Conservation (phyloP, 2,888 invertebrate genomes). For the Drosophila buzzatii region DNA sequence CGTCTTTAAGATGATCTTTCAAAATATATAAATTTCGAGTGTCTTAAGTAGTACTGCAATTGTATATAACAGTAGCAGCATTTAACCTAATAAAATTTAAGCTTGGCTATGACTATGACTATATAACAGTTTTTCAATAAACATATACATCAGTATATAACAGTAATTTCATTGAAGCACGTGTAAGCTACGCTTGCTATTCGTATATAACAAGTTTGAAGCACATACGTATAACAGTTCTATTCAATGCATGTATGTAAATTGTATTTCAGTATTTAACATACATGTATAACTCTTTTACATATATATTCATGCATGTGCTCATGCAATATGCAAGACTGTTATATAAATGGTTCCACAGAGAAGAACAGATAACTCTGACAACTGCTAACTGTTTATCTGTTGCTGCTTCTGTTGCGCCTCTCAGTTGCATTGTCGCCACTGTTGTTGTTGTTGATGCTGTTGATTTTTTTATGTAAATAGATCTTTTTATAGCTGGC, state of each 20-base stretch:
- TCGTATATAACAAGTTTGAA: background rate
- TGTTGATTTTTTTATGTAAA: conserved; percentile 16
- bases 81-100: background rate
- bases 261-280: background rate
- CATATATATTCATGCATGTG: background rate
- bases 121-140: background rate
- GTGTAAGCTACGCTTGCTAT: background rate
- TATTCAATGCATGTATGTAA: background rate
- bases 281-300: background rate
- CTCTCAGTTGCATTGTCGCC: background rate
- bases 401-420: background rate
- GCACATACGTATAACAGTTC: background rate
- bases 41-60: background rate
- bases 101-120: too few relatives aligned
- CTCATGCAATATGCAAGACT: background rate
- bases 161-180: background rate
- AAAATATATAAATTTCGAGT: too few relatives aligned
- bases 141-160: background rate
- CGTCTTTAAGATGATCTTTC: too few relatives aligned
- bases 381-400: background rate
- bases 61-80: background rate
- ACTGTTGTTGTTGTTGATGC: background rate
- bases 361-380: background rate
- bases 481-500: conserved; percentile 1
- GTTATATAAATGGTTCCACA: background rate